Evolutionary conservation across 2,113 vertebrate genomes (phyloP).

Genomic region (Megaptera novaeangliae): DNA sequence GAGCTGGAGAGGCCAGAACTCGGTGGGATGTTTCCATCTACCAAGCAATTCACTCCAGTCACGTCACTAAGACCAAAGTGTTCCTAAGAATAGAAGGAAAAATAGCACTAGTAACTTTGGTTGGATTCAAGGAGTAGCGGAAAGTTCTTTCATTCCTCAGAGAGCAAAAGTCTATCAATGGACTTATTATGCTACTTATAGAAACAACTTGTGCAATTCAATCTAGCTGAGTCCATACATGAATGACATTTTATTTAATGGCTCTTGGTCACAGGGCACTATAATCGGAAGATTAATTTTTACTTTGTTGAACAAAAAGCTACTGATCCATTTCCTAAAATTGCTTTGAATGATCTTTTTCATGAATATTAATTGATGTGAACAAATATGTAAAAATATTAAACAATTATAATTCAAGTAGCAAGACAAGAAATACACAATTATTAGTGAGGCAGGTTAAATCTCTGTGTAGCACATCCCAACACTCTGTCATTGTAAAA

Average conservation of each 20-base stretch:
- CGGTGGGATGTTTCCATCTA: conserved; percentile 94
- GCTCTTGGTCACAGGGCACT: neutral
- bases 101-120: conserved; percentile 58
- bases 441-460: neutral
- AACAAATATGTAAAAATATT: neutral
- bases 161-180: neutral
- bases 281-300: conserved; percentile 13
- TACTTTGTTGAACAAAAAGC: conserved; percentile 17
- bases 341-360: neutral
- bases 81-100: conserved; percentile 85
- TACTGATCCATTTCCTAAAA: conserved; percentile 13
- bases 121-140: conserved; percentile 63
- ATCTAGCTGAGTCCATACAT: neutral
- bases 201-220: neutral
- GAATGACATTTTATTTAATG: neutral
- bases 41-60: conserved; percentile 91
- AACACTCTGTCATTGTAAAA: neutral
- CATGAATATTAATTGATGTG: conserved; percentile 2
- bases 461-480: neutral
- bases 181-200: neutral
- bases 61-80: conserved; percentile 84
- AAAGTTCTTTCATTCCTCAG: neutral
- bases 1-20: conserved; percentile 97
- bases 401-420: conserved; percentile 19
- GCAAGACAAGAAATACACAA: neutral